Evolutionary conservation across 2,888 invertebrate species (phyloP), one percentile per base, ranked within the genome.

Genomic region (Stenodera caucasica): DNA sequence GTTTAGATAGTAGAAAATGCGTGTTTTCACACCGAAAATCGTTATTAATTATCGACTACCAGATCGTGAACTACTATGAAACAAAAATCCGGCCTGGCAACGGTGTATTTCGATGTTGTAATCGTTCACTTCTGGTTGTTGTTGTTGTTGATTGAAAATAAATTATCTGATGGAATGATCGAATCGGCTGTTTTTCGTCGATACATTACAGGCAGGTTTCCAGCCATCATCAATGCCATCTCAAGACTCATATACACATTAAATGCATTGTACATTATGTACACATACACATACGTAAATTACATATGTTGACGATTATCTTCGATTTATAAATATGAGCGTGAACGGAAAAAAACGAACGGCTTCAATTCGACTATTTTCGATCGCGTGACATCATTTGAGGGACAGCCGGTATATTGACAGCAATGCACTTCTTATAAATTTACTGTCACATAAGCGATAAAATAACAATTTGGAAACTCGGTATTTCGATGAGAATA

Each of bases 241-340:
- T 56, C 65, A 66, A 68, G 65, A 62, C 64, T 66, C 62, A 59
- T 62, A 64, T 66, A 55, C 63, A n/a, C n/a, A n/a, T n/a, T 65
- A 60, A 62, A 60, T 55, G 54, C n/a, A 55, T 40, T 40, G 26
- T 26, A 26, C 26, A 26, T 26, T 26, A 26, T 26, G 26, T 26
- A 26, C 5, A 26, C 5, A 40, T 18, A 40, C 21, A 21, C 7
- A 40, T 21, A 21, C 55, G 29, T 68, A 72, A 70, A 72, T 72
- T 72, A 72, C 70, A 70, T 69, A 72, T 71, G 68, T 70, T 72
- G 66, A 66, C 71, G 71, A 70, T 72, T 70, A 69, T 70, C 69
- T 66, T 64, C 57, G 63, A 66, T 68, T 70, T 68, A 63, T 72
- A 72, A 72, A 72, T 72, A 70, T 65, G 64, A 68, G 67, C 68